phyloP scores from a whole-genome alignment of 2,888 invertebrate species.

The Aspidapion aeneum region DNA sequence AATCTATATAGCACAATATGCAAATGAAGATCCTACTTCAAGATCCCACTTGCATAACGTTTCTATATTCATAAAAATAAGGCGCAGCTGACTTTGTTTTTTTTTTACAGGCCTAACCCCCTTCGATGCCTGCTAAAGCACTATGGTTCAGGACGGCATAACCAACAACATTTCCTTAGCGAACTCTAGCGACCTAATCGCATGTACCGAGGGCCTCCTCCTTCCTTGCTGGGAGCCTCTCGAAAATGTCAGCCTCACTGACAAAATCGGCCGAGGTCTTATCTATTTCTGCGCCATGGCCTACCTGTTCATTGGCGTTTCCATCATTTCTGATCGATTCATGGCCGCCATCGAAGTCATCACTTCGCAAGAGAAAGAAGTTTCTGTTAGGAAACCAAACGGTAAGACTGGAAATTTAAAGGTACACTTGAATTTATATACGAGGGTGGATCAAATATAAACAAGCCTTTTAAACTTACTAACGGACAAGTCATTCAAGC shows the following conservation, averaged over 20 bases:
- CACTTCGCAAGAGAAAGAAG: constrained; percentile 94
- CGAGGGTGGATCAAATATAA: no score
- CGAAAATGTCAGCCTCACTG: constrained; percentile 68
- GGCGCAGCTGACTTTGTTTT: neutral
- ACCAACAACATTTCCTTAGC: neutral
- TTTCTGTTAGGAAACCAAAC: constrained; percentile 84
- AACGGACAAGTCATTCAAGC: no score
- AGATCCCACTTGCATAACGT: no score
- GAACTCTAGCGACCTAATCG: constrained; percentile 25
- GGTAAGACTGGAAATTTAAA: no score
- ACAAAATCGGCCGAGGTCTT: constrained; percentile 79
- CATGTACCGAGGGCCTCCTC: constrained; percentile 80
- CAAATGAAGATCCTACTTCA: no score
- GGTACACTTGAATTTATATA: no score
- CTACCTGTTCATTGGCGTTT: constrained; percentile 98
- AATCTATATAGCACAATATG: no score
- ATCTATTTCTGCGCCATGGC: constrained; percentile 87
- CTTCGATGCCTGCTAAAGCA: neutral
- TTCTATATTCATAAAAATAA: no score
- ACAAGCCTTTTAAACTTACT: no score
- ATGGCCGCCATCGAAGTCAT: constrained; percentile 98
- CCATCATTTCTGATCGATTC: constrained; percentile 97
- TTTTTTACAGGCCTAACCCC: neutral
- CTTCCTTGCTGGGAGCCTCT: constrained; percentile 88
- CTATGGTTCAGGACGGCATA: neutral